A percentile compares a stretch with the other conserved stretches of the same genome.
These are phyloP conservation scores for Apamea epomidion DNA, from an alignment of 2,888 invertebrate genomes.

Conservation along the genomic window DNA sequence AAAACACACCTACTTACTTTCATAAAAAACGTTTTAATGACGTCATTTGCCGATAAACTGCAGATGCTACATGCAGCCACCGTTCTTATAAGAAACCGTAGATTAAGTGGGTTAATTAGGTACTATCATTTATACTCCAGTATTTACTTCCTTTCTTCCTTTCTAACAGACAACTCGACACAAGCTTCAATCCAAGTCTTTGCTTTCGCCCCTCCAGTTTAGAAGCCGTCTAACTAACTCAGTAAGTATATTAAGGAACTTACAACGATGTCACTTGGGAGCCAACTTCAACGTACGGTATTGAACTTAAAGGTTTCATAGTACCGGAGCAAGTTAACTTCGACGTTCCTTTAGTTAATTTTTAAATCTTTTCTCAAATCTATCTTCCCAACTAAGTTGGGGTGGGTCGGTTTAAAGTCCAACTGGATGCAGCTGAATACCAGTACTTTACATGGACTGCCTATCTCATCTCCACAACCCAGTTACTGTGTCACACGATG, in stretches of 20 bases:
- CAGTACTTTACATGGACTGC: too few relatives aligned
- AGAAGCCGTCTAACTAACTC: slow-evolving; percentile 20
- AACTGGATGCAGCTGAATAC: too few relatives aligned
- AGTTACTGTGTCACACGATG: too few relatives aligned
- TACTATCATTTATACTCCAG: neutral
- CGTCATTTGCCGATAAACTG: neutral
- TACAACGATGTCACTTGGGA: slow-evolving; percentile 17
- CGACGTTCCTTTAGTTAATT: neutral
- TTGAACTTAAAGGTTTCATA: slow-evolving; percentile 34
- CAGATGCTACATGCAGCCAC: neutral
- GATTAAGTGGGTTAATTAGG: too few relatives aligned
- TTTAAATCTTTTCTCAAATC: neutral
- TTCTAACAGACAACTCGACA: neutral
- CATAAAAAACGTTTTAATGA: neutral
- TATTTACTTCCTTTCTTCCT: neutral
- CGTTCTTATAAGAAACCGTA: neutral
- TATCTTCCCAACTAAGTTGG: too few relatives aligned
- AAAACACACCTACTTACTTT: neutral
- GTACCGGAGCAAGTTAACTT: neutral
- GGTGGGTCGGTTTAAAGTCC: too few relatives aligned
- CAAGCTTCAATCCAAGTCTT: neutral
- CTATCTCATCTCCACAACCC: too few relatives aligned
- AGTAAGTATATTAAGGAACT: slow-evolving; percentile 21
- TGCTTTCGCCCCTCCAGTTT: neutral
- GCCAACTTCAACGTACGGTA: slow-evolving; percentile 29